Evolutionary conservation across 2,113 vertebrate genomes (phyloP), one percentile per base, ranked within the genome.

Genomic region (Ageneiosus marmoratus): DNA sequence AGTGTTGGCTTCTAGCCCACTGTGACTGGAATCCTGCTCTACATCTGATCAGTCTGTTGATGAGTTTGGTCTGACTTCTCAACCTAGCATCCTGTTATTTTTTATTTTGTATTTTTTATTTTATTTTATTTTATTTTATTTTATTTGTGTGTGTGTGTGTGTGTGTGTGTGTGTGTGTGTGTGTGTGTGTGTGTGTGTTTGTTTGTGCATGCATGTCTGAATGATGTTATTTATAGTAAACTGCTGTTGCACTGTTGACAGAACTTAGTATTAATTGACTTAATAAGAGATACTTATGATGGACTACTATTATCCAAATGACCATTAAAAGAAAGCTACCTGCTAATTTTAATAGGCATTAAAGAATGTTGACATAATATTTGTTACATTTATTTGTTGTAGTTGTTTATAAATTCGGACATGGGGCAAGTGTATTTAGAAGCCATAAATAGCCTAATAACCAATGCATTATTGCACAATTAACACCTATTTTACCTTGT

Each of bases 211-310:
- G 27, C n/a, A 83, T 75, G 81, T 86, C 83, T 85, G 81, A 87
- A 79, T 75, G 50, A 34, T 84, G 87, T 89, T 89, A 89, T 91
- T 92, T 90, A 88, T 79, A 58, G 79, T 79, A 81, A 5, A 70
- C 76, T 84, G 70, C 77, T 88, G 83, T 89, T 89, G 88, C 87
- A 87, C 87, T 89, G 90, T 90, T 90, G 88, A 85, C 87, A 88
- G 86, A 81, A 81, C 77, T 86, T 79, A 85, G 84, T 56, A n/a
- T 81, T 73, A 51, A 87, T 83, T 63, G 84, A 63, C 60, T 86
- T 86, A 60, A 69, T 77, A 44, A 81, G 81, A 65, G 32, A 51
- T 83, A 24, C 69, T 83, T 50, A 69, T n/a, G 29, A 58, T 51
- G 56, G 12, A 44, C 55, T 15, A 29, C 34, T 80, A 5, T n/a